Percentiles rank a stretch among this genome's conserved stretches.
phyloP scores from a whole-genome alignment of 2,797 vertebrate genomes.

The Taenioides sp. region DNA sequence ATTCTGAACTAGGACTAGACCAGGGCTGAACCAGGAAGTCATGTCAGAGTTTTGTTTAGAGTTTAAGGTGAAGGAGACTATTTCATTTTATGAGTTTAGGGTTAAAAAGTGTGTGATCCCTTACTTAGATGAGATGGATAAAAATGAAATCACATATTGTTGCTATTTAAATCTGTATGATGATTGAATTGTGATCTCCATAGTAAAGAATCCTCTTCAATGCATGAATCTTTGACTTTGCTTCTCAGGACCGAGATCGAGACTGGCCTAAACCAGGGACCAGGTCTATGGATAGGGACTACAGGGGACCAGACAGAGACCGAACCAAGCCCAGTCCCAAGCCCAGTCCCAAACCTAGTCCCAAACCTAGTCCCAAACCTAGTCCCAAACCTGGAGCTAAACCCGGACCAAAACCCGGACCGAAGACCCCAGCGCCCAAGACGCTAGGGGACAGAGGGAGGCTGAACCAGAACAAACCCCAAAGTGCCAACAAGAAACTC shows the following conservation, averaged over 20 bases:
- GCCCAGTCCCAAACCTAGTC: conserved; percentile 5
- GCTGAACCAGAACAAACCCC: conserved; percentile 72
- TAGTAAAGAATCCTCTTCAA: too few species aligned
- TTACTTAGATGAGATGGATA: background rate
- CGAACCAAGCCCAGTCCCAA: conserved; percentile 68
- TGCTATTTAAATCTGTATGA: too few species aligned
- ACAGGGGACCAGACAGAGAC: conserved; percentile 72
- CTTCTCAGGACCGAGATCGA: conserved; percentile 57
- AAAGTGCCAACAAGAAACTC: conserved; percentile 83
- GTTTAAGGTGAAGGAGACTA: too few species aligned
- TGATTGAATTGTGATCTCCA: too few species aligned
- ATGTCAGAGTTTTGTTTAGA: too few species aligned
- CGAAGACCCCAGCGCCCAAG: conserved; percentile 57
- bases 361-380: conserved; percentile 68
- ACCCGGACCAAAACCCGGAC: conserved; percentile 19
- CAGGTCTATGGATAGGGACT: conserved; percentile 65
- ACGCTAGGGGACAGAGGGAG: conserved; percentile 75
- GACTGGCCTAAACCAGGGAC: conserved; percentile 74
- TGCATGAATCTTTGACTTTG: background rate
- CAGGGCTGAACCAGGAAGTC: too few species aligned
- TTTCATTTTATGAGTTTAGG: too few species aligned
- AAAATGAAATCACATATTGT: background rate
- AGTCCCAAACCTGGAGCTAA: conserved; percentile 71
- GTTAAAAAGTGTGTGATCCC: too few species aligned
- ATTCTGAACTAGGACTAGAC: too few species aligned